These are phyloP conservation scores for Rhinopomastus cyanomelas DNA, from an alignment of 2,113 vertebrate genomes.

Conservation along the genomic window DNA sequence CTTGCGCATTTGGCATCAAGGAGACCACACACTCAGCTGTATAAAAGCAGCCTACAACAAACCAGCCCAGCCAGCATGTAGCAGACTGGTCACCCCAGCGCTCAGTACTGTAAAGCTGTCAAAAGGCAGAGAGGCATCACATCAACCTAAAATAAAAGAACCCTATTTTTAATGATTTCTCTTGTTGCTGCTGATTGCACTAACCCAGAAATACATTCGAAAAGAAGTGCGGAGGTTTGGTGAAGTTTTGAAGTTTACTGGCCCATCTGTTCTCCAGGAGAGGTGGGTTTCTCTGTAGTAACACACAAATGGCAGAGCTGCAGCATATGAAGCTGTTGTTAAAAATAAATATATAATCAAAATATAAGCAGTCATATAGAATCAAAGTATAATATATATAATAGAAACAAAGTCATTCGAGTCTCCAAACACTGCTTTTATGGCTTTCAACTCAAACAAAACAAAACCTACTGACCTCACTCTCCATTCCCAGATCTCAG, in stretches of 20 bases:
- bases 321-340: neutral
- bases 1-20: neutral
- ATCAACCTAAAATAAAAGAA: neutral
- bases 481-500: neutral
- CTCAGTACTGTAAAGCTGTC: neutral
- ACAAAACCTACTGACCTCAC: neutral
- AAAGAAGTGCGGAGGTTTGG: neutral
- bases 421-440: neutral
- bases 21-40: neutral
- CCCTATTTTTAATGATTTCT: neutral
- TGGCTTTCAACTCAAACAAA: neutral
- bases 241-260: neutral
- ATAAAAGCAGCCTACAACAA: neutral
- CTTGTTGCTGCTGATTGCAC: neutral
- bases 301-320: neutral
- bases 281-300: neutral
- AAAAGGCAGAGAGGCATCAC: neutral
- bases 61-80: neutral
- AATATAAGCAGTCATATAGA: too few species aligned
- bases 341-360: neutral
- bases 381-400: neutral
- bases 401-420: neutral
- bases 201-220: slow-evolving; percentile 31
- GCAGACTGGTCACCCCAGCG: neutral
- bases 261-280: slow-evolving; percentile 42